These are phyloP conservation scores for Leptinotarsa lineolata DNA, from an alignment of 1,140 invertebrate species.

Conservation along the genomic window DNA sequence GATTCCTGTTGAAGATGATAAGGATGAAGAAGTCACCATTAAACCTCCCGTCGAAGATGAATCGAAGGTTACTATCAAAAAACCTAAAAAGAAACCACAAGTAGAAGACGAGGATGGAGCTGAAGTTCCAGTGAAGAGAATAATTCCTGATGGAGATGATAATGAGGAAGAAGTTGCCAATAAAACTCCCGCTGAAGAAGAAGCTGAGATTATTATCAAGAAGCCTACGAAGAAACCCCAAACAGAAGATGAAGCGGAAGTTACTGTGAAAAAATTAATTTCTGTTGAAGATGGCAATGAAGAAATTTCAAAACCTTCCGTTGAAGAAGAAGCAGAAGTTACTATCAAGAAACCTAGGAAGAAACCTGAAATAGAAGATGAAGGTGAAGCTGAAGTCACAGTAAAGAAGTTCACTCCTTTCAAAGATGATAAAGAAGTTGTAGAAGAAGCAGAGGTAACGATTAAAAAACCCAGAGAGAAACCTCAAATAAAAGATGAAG, in stretches of 20 bases:
- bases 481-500: constrained; percentile 56
- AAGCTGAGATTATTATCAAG: constrained; percentile 54
- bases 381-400: constrained; percentile 61
- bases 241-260: constrained; percentile 55
- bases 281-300: constrained; percentile 46
- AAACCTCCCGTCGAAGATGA: constrained; percentile 41
- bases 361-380: not conserved
- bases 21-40: constrained; percentile 35
- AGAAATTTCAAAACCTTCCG: constrained; percentile 28
- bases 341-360: constrained; percentile 34
- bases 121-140: constrained; percentile 45
- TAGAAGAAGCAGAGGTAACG: constrained; percentile 65
- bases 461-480: constrained; percentile 58
- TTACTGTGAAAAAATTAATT: constrained; percentile 63
- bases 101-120: constrained; percentile 36
- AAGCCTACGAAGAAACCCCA: constrained; percentile 49
- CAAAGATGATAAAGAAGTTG: constrained; percentile 63
- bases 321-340: constrained; percentile 50
- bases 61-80: constrained; percentile 44
- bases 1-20: constrained; percentile 45
- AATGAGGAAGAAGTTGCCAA: constrained; percentile 37
- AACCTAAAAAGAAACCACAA: constrained; percentile 37
- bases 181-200: constrained; percentile 35
- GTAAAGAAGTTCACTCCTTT: constrained; percentile 57
- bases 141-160: not conserved